These are phyloP conservation scores for Spialia ferax DNA, from an alignment of 2,888 invertebrate species.

Conservation along the genomic window DNA sequence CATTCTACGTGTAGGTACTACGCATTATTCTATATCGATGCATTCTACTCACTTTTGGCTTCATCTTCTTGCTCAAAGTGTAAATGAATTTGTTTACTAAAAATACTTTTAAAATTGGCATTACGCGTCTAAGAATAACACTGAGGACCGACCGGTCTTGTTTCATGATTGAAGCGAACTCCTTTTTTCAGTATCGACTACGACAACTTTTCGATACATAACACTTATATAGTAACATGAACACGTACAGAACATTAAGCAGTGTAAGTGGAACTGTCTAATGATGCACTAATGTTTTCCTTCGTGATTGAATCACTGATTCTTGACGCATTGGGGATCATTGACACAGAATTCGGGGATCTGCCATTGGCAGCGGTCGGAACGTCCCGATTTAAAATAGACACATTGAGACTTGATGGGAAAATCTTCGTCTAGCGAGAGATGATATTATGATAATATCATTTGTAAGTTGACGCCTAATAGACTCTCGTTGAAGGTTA, in stretches of 20 bases:
- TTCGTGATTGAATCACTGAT: not conserved
- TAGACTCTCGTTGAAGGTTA: conserved; percentile 18
- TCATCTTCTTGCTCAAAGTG: not conserved
- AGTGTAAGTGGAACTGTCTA: not conserved
- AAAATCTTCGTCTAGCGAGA: conserved; percentile 8
- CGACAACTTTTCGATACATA: not conserved
- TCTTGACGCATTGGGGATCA: conserved; percentile 16
- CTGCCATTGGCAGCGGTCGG: conserved; percentile 22
- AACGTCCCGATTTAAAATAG: conserved; percentile 33
- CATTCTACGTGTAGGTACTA: no score
- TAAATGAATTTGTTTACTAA: conserved; percentile 9
- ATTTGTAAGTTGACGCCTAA: conserved; percentile 22
- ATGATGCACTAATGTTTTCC: conserved; percentile 17
- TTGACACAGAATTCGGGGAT: conserved; percentile 32
- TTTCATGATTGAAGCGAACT: conserved; percentile 24
- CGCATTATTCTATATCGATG: no score
- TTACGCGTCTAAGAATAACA: not conserved
- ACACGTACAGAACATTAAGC: conserved; percentile 33
- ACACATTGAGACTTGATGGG: conserved; percentile 16
- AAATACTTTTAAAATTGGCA: not conserved
- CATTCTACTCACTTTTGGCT: conserved; percentile 29
- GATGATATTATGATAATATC: conserved; percentile 16
- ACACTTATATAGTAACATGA: conserved; percentile 9
- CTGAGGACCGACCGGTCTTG: conserved; percentile 12
- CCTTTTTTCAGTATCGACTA: not conserved